Percentiles rank a stretch among this genome's conserved stretches.
These are phyloP conservation scores for Cyaniris semiargus DNA, from an alignment of 2,888 invertebrate species.

Conservation along the genomic window DNA sequence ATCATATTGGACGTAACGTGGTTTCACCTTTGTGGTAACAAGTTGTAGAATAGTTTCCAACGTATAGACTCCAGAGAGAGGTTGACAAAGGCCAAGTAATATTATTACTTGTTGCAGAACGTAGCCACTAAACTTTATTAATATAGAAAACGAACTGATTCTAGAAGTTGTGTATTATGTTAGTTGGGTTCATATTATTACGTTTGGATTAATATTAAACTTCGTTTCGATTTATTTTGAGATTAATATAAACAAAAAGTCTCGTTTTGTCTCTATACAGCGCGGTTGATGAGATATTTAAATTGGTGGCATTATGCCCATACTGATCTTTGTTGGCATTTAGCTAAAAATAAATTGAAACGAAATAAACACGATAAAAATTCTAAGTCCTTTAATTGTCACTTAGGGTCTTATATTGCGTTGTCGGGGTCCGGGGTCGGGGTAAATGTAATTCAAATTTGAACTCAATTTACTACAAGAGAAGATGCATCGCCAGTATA, in stretches of 20 bases:
- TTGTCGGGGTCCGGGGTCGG: no score
- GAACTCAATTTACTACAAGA: no score
- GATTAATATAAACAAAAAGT: not conserved
- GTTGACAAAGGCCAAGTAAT: constrained; percentile 2
- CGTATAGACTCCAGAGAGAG: not conserved
- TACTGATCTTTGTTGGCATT: no score
- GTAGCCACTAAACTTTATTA: constrained; percentile 13
- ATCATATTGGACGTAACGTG: not conserved
- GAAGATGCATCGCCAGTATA: no score
- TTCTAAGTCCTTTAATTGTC: no score
- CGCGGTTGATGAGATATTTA: no score
- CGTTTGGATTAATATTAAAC: not conserved
- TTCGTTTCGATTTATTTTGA: not conserved
- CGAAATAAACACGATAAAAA: no score
- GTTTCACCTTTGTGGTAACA: constrained; percentile 8
- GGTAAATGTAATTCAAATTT: no score
- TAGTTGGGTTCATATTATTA: not conserved
- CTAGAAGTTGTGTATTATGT: not conserved
- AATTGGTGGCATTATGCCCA: no score
- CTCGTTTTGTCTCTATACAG: no score
- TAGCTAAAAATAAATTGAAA: no score
- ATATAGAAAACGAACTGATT: not conserved
- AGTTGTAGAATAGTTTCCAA: not conserved
- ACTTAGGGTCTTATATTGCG: no score
- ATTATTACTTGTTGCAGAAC: constrained; percentile 2